Percentiles rank a stretch among this genome's conserved stretches.
Conservation (phyloP, 2,113 vertebrate species). For the Ictalurus furcatus region DNA sequence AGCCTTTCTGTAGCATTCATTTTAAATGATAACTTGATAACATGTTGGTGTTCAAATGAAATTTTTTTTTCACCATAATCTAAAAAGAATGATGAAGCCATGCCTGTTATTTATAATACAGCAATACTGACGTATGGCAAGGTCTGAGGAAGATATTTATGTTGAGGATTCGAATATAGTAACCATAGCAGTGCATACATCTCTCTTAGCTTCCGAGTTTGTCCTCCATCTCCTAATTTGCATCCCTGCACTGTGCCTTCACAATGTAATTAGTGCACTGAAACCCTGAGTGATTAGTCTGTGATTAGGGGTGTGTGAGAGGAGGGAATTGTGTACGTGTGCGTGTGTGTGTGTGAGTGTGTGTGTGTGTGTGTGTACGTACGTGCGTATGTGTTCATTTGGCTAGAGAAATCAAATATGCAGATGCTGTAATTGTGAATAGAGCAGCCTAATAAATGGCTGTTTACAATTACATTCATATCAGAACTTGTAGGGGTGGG, state of each 20-base stretch:
- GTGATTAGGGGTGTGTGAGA: constrained; percentile 44
- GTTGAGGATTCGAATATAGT: neutral
- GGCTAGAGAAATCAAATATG: constrained; percentile 49
- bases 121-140: neutral
- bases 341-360: constrained; percentile 10
- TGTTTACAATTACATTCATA: constrained; percentile 37
- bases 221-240: constrained; percentile 28
- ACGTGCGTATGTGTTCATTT: constrained; percentile 32
- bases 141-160: neutral
- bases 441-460: constrained; percentile 25
- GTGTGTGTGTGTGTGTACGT: constrained; percentile 11
- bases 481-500: neutral
- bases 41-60: neutral
- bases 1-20: neutral
- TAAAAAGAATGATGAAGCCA: neutral
- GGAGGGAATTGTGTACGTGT: neutral
- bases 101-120: neutral
- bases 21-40: neutral
- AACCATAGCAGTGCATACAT: neutral
- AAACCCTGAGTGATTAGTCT: constrained; percentile 47
- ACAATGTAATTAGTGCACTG: constrained; percentile 17
- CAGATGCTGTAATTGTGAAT: constrained; percentile 41
- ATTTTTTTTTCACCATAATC: neutral
- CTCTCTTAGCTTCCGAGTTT: neutral
- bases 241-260: constrained; percentile 19